phyloP scores from a whole-genome alignment of 2,113 vertebrate genomes.

The Baryphthengus martii region DNA sequence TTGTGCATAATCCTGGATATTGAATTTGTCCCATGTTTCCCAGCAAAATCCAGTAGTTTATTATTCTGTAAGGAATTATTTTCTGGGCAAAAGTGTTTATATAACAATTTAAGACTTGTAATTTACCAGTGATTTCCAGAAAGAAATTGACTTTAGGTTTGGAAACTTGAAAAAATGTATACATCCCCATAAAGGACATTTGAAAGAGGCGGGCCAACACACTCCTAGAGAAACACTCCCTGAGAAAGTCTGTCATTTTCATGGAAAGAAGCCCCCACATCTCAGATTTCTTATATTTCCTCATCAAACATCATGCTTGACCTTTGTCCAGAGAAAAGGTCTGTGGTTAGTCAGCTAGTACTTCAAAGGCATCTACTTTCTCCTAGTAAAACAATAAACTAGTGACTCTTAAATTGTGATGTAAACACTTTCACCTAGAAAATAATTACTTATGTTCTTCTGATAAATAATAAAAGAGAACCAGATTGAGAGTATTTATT shows the following conservation, averaged over 20 bases:
- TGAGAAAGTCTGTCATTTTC: not conserved
- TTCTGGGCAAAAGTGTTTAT: slow-evolving; percentile 1
- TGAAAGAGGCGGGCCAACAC: not conserved
- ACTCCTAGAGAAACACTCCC: not conserved
- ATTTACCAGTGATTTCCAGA: not conserved
- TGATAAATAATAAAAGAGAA: not conserved
- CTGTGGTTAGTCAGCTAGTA: not conserved
- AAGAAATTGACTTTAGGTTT: not conserved
- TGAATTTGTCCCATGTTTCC: not conserved
- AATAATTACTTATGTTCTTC: not conserved
- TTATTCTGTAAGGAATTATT: not conserved
- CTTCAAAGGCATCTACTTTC: not conserved
- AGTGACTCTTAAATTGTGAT: not conserved
- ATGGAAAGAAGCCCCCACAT: not conserved
- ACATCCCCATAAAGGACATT: not conserved
- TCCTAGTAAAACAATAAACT: not conserved
- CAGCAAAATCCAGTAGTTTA: not conserved
- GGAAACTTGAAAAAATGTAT: not conserved
- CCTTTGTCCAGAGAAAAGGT: not conserved
- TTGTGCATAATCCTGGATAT: not conserved
- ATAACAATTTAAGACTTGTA: not conserved
- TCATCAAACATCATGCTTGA: not conserved
- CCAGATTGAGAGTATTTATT: slow-evolving; percentile 25
- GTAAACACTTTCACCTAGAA: slow-evolving; percentile 6
- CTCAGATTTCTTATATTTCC: not conserved